Conservation (phyloP, 2,113 vertebrate species). For the Sylvicapra grimmia region DNA sequence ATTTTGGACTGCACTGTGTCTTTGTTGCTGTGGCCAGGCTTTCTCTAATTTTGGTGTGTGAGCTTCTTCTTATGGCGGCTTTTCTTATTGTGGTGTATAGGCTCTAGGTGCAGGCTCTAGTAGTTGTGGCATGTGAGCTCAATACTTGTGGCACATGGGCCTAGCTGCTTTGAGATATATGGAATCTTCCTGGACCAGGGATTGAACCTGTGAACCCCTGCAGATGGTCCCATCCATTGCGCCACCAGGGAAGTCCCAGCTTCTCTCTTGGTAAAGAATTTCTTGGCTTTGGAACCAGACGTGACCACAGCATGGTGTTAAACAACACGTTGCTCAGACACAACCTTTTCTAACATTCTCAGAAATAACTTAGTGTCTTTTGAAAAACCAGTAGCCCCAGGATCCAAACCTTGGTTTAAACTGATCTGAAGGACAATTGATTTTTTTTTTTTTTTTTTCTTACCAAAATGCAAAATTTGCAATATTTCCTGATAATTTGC, state of each 20-base stretch:
- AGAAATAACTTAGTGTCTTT: background rate
- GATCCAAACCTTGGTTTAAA: background rate
- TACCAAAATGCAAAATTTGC: background rate
- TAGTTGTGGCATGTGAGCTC: background rate
- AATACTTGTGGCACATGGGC: background rate
- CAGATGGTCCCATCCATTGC: background rate
- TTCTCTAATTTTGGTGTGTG: background rate
- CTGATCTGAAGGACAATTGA: background rate
- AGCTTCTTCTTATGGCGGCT: background rate
- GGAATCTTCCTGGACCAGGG: background rate
- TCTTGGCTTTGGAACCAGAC: background rate
- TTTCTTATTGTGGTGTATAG: background rate
- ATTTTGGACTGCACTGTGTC: background rate
- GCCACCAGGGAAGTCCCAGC: background rate
- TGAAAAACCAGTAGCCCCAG: background rate
- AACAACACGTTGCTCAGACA: background rate
- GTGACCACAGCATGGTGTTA: background rate
- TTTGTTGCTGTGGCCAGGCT: background rate
- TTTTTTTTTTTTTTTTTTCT: background rate
- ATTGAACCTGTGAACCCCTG: background rate
- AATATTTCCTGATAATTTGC: background rate
- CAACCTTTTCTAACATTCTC: background rate
- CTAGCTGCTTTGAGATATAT: background rate
- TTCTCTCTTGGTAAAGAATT: background rate
- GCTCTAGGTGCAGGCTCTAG: background rate